Evolutionary conservation across 2,888 invertebrate genomes (phyloP).

Genomic region (Leptinotarsa tumamoca): DNA sequence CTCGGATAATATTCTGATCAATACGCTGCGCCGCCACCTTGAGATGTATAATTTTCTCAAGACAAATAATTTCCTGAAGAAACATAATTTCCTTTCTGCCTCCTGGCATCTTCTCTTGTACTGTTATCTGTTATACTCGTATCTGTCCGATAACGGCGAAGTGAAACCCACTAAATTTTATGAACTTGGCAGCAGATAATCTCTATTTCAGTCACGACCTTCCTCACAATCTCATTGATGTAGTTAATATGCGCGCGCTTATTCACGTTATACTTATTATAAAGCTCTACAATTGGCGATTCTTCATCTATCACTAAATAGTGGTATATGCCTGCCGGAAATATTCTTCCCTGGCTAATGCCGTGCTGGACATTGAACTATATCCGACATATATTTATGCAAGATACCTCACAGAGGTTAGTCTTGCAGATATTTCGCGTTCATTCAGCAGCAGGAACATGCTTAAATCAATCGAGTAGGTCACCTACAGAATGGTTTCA

Average conservation of each 20-base stretch:
- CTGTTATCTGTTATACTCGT: not conserved
- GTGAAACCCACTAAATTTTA: slow-evolving; percentile 36
- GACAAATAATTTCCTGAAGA: not conserved
- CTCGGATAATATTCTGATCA: not conserved
- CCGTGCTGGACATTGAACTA: no score
- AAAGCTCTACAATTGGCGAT: slow-evolving; percentile 23
- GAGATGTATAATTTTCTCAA: not conserved
- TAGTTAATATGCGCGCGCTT: slow-evolving; percentile 53
- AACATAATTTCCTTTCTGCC: not conserved
- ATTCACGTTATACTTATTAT: slow-evolving; percentile 49
- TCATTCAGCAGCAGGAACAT: no score
- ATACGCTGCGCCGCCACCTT: no score
- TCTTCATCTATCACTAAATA: no score
- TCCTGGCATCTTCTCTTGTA: slow-evolving; percentile 2
- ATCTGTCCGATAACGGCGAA: not conserved
- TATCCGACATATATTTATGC: no score
- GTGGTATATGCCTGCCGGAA: no score
- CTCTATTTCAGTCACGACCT: slow-evolving; percentile 59
- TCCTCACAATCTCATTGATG: slow-evolving; percentile 55
- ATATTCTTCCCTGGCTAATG: no score
- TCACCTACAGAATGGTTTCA: no score
- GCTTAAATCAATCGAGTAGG: no score
- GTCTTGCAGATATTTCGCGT: no score
- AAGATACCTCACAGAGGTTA: no score
- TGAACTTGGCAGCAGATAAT: slow-evolving; percentile 49